These are phyloP conservation scores for Diuraphis noxia DNA, from an alignment of 1,140 invertebrate genomes.

Conservation along the genomic window DNA sequence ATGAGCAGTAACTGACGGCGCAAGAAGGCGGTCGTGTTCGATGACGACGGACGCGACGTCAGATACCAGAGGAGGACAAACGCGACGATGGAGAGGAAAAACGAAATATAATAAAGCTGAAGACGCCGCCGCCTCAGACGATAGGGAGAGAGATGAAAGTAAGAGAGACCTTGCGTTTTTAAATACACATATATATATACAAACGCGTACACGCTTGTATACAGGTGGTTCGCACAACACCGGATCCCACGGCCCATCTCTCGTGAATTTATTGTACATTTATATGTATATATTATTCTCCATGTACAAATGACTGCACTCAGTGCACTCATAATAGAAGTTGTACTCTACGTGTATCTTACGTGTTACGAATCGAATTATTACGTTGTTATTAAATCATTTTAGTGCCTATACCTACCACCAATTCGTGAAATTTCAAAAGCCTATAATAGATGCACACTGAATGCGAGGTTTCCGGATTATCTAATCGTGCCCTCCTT, in stretches of 20 bases:
- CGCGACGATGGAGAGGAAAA: slow-evolving; percentile 23
- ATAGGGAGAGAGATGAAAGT: slow-evolving; percentile 22
- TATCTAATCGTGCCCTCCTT: neutral
- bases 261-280: neutral
- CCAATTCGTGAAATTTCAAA: neutral
- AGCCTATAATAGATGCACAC: neutral
- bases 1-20: neutral
- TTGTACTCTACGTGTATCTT: neutral
- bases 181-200: neutral
- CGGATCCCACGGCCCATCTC: slow-evolving; percentile 18
- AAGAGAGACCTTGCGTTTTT: slow-evolving; percentile 18
- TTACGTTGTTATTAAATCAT: neutral
- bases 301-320: neutral
- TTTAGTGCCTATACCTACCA: neutral
- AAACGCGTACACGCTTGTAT: neutral
- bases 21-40: slow-evolving; percentile 10
- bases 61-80: neutral
- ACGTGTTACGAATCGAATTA: neutral
- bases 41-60: neutral
- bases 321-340: neutral
- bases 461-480: neutral
- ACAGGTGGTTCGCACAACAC: slow-evolving; percentile 8
- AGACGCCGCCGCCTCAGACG: neutral
- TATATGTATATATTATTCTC: neutral
- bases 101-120: slow-evolving; percentile 21